Percentiles rank a stretch among this genome's conserved stretches.
Evolutionary conservation across 2,888 invertebrate species (phyloP).

Genomic region (Pseudolycoriella hygida): DNA sequence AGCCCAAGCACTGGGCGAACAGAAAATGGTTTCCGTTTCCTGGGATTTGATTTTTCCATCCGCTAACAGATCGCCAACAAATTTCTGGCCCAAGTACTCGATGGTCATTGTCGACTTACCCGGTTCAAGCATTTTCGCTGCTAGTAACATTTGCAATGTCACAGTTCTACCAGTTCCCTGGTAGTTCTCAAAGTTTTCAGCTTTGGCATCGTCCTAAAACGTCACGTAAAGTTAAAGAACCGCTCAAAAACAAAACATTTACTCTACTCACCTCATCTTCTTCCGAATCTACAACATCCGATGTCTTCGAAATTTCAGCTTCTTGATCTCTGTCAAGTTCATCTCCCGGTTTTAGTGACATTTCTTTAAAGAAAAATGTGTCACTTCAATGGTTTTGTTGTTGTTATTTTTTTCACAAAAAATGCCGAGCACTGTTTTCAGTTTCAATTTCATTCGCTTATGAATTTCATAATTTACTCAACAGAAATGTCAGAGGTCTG

Average conservation of each 20-base stretch:
- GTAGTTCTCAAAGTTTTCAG: conserved; percentile 25
- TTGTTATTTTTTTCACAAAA: no score
- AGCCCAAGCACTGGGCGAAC: conserved; percentile 85
- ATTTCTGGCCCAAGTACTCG: conserved; percentile 81
- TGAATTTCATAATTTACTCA: no score
- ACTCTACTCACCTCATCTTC: conserved; percentile 31
- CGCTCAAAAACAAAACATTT: neutral
- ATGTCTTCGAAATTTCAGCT: conserved; percentile 18
- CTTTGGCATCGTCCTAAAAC: conserved; percentile 12
- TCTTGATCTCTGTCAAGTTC: conserved; percentile 30
- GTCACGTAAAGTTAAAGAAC: neutral
- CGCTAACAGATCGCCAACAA: conserved; percentile 66
- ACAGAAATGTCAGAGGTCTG: no score
- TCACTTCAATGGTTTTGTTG: no score
- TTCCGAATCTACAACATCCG: conserved; percentile 34
- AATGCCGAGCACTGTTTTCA: no score
- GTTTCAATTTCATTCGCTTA: no score
- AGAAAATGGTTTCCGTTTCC: conserved; percentile 73
- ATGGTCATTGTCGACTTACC: conserved; percentile 74
- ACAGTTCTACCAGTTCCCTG: conserved; percentile 43
- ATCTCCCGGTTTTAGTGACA: conserved; percentile 10
- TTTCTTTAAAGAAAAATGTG: no score
- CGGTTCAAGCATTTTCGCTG: conserved; percentile 68
- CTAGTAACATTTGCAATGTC: conserved; percentile 69
- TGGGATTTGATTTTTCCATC: conserved; percentile 81